A percentile compares a stretch with the other conserved stretches of the same genome.
phyloP scores from a whole-genome alignment of 2,888 invertebrate species.

The Philaethria dido region DNA sequence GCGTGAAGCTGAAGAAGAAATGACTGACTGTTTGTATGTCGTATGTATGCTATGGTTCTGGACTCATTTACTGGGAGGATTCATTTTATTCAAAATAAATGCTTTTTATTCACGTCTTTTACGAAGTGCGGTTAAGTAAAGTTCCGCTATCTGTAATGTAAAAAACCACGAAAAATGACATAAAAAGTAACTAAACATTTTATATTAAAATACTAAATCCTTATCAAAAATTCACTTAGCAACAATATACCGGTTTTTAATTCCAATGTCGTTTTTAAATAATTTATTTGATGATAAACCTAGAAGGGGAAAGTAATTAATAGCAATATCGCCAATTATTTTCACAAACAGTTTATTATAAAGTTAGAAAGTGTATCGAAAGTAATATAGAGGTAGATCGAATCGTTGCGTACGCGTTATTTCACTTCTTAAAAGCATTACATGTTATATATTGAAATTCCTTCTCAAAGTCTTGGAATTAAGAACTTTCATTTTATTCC shows the following conservation, averaged over 20 bases:
- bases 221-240: background rate
- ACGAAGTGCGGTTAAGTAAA: too few relatives aligned
- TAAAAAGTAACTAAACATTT: background rate
- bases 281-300: constrained; percentile 1
- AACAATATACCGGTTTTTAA: constrained; percentile 1
- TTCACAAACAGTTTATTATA: constrained; percentile 18
- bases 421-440: background rate
- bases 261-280: background rate
- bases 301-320: constrained; percentile 14
- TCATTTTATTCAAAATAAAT: too few relatives aligned
- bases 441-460: background rate
- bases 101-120: too few relatives aligned
- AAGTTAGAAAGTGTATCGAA: constrained; percentile 42
- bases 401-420: constrained; percentile 26
- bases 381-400: constrained; percentile 25
- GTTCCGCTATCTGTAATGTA: too few relatives aligned
- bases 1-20: too few relatives aligned
- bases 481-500: too few relatives aligned
- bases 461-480: too few relatives aligned
- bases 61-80: too few relatives aligned
- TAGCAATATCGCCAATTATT: constrained; percentile 19
- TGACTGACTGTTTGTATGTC: too few relatives aligned
- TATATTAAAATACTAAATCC: background rate
- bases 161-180: too few relatives aligned
- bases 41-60: too few relatives aligned